Conservation (phyloP, 2,113 vertebrate genomes). For the Rhombomys opimus region DNA sequence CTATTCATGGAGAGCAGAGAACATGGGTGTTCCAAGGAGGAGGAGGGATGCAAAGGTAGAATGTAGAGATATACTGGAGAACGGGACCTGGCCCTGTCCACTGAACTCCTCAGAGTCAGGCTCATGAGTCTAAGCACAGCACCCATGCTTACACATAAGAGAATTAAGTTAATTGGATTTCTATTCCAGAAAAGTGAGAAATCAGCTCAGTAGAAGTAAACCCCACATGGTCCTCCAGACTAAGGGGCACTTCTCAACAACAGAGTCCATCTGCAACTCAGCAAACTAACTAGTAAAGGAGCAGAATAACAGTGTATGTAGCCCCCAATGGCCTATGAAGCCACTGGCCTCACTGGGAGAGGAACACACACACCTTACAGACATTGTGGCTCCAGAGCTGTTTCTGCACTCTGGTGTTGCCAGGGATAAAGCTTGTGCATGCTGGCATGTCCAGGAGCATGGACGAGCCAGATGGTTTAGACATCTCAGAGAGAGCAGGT, state of each 20-base stretch:
- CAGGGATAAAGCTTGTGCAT: neutral
- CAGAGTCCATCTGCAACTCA: neutral
- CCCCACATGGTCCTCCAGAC: neutral
- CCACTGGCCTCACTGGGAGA: neutral
- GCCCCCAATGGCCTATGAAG: no score
- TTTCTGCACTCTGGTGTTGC: neutral
- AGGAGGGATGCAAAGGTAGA: neutral
- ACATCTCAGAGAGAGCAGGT: no score
- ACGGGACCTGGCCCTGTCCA: no score
- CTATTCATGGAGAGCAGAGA: neutral
- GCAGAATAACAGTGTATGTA: neutral
- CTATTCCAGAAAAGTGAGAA: neutral
- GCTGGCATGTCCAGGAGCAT: neutral
- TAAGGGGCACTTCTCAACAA: neutral
- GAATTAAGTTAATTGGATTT: neutral
- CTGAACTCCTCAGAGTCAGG: rapidly evolving
- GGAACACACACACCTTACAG: neutral
- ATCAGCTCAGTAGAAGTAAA: conserved; percentile 3
- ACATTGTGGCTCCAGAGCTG: neutral
- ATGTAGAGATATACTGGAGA: rapidly evolving
- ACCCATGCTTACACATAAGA: neutral
- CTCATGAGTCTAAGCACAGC: neutral
- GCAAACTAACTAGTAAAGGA: neutral
- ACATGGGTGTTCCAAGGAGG: no score
- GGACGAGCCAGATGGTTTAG: neutral